Conservation (phyloP, 1,140 invertebrate genomes). For the Leptinotarsa lineolata region DNA sequence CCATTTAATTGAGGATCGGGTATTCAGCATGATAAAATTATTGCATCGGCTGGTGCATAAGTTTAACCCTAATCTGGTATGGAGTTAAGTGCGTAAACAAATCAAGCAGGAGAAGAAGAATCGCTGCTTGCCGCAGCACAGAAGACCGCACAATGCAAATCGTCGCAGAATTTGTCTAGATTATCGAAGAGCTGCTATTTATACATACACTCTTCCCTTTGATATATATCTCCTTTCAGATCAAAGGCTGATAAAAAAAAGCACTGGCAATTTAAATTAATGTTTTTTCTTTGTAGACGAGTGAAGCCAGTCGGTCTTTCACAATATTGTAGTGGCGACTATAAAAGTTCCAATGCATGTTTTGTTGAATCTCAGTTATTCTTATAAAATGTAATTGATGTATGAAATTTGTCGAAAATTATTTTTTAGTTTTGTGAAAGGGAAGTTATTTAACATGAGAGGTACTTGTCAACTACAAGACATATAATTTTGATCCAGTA, state of each 20-base stretch:
- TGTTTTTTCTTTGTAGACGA: neutral
- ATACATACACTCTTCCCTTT: slow-evolving; percentile 42
- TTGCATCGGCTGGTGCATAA: slow-evolving; percentile 46
- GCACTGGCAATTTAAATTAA: slow-evolving; percentile 4
- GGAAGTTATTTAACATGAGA: too few relatives aligned
- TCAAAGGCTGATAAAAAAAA: slow-evolving; percentile 24
- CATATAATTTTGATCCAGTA: too few relatives aligned
- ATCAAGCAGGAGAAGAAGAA: slow-evolving; percentile 41
- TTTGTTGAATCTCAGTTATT: too few relatives aligned
- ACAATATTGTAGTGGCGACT: neutral
- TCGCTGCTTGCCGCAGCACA: slow-evolving; percentile 23
- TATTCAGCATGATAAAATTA: slow-evolving; percentile 50
- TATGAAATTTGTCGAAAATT: too few relatives aligned
- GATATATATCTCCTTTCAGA: slow-evolving; percentile 43
- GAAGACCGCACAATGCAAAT: slow-evolving; percentile 54
- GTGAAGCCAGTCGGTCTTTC: neutral
- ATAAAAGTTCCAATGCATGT: too few relatives aligned
- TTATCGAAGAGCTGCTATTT: slow-evolving; percentile 47
- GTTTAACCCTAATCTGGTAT: slow-evolving; percentile 52
- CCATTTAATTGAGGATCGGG: slow-evolving; percentile 52
- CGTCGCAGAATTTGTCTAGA: slow-evolving; percentile 55
- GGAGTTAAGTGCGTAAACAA: slow-evolving; percentile 51
- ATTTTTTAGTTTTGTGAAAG: too few relatives aligned
- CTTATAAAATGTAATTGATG: too few relatives aligned
- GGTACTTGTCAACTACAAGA: too few relatives aligned